Evolutionary conservation across 2,888 invertebrate genomes (phyloP).

Genomic region (Pomacea canaliculata): DNA sequence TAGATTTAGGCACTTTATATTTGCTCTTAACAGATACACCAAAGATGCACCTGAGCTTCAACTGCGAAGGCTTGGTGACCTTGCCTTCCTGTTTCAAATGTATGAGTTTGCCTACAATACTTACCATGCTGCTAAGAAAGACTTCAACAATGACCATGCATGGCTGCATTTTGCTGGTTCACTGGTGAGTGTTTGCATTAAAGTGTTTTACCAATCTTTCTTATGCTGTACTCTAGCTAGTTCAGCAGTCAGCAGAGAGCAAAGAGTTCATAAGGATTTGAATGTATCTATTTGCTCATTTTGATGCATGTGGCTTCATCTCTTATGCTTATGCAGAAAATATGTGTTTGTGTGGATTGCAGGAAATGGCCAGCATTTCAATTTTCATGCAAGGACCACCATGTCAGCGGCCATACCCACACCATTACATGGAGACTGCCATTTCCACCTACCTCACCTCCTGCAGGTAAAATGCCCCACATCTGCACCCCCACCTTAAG

Average conservation of each 20-base stretch:
- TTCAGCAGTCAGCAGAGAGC: no score
- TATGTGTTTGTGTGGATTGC: slow-evolving; percentile 2
- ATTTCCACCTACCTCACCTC: slow-evolving; percentile 90
- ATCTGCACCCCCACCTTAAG: background rate
- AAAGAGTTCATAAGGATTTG: no score
- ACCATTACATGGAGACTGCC: slow-evolving; percentile 91
- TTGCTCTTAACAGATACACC: slow-evolving; percentile 56
- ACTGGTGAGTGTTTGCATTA: slow-evolving; percentile 70
- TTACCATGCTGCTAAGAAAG: slow-evolving; percentile 96
- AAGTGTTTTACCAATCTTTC: background rate
- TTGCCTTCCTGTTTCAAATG: slow-evolving; percentile 96
- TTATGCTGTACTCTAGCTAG: no score
- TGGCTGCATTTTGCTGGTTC: slow-evolving; percentile 98
- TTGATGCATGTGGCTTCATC: no score
- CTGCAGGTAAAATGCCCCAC: slow-evolving; percentile 72
- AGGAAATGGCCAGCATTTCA: slow-evolving; percentile 93
- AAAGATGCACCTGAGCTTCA: slow-evolving; percentile 85
- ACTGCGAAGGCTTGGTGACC: slow-evolving; percentile 90
- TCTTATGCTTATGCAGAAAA: no score
- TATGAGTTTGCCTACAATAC: slow-evolving; percentile 92
- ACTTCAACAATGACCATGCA: slow-evolving; percentile 96
- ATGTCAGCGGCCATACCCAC: slow-evolving; percentile 71
- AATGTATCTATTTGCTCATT: no score
- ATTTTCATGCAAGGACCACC: slow-evolving; percentile 82
- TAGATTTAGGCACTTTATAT: no score